Base-by-base conservation (phyloP, 2,888 invertebrate species). In the Pomacea canaliculata region DNA sequence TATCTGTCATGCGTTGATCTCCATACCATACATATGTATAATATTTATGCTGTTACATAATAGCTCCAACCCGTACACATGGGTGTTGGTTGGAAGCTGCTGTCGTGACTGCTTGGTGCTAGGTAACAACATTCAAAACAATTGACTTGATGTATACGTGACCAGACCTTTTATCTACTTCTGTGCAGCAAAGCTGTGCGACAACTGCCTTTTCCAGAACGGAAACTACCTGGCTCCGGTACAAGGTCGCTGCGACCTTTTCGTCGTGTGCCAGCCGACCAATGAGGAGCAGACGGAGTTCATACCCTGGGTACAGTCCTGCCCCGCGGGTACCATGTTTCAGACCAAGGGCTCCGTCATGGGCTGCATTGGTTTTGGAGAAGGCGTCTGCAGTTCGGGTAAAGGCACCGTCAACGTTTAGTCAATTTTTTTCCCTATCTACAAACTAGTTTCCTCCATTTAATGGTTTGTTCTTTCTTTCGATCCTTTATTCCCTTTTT, bases 191-290 rank as follows among this genome's bases (percentile, higher is more conserved):
- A 37, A 78, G 27, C 60, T 80, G 37, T 82, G 82, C 67, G 79
- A 82, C 71, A 73, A 80, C 63, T 82, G 82, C 67, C 51, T 46
- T n/a, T 73, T 69, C 71, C 67, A 68, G 48, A 79, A 82, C 67
- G 82, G 82, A 7, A 63, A 77, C 23, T 79, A 78, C 68, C 76
- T 79, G 70, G 77, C 79, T 16, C 76, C 76, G 3, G 82, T 80
- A 27, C 49, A 63, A 16, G 76, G 76, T 18, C 77, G 79, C 27
- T 80, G 80, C 62, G 80, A 82, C 75, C 68, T 82, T 62, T 80
- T 70, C 49, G 80, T 80, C 23, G 72, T 66, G 49, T 82, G 82
- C 60, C 48, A 73, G 27, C 77, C 79, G 16, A 19, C n/a, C 7
- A 65, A 60, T 9, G 46, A 51, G 46, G 18, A 62, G 16, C 37